These are phyloP conservation scores for Tinamus guttatus DNA, from an alignment of 2,113 vertebrate species.

Conservation along the genomic window DNA sequence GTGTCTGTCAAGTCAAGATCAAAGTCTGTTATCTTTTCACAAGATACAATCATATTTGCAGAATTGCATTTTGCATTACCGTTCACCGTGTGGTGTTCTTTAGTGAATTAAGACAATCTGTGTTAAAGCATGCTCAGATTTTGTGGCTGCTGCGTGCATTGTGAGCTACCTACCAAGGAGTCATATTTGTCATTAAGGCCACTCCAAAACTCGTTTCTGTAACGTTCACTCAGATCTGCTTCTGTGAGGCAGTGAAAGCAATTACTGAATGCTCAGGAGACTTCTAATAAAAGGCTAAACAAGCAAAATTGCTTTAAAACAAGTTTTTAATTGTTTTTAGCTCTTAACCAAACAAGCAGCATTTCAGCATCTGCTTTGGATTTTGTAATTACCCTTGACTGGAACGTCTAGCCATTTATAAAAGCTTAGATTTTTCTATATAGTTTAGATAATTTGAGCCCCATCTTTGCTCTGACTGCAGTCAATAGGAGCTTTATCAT, in stretches of 20 bases:
- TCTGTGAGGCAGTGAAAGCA: neutral
- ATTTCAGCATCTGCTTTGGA: neutral
- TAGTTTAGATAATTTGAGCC: neutral
- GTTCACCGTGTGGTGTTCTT: neutral
- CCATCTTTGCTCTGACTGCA: neutral
- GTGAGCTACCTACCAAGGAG: neutral
- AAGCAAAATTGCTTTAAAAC: neutral
- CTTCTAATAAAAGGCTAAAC: neutral
- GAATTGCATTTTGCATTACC: neutral
- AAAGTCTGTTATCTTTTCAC: too few relatives aligned
- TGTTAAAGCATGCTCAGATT: neutral
- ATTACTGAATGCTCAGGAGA: neutral
- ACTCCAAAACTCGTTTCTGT: neutral
- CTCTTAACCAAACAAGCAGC: neutral
- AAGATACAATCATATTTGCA: too few relatives aligned
- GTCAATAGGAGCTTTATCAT: constrained; percentile 10
- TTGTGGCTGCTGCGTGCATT: neutral
- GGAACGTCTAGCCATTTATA: neutral
- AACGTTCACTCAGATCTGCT: neutral
- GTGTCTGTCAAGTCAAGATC: too few relatives aligned
- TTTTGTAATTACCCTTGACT: neutral
- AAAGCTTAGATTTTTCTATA: neutral
- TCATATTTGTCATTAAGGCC: neutral
- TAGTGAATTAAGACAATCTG: neutral
- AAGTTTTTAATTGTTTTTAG: neutral